Percentiles rank a stretch among this genome's conserved stretches.
These are phyloP conservation scores for Hirtodrosophila duncani DNA, from an alignment of 2,888 invertebrate genomes.

Conservation along the genomic window DNA sequence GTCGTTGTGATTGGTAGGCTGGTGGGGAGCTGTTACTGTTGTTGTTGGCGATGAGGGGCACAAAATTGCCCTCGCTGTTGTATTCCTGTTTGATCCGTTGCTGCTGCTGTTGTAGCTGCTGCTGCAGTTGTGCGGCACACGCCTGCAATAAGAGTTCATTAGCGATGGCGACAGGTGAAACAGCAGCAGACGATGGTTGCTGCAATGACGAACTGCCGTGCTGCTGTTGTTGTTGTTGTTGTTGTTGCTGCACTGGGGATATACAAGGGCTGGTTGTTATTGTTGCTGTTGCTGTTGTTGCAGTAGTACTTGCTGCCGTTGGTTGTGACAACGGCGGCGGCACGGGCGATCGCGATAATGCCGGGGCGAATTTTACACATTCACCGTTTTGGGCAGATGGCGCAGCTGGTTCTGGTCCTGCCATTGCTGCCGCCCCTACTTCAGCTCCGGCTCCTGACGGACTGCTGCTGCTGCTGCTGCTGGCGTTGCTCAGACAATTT, in stretches of 20 bases:
- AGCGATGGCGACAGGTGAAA: slow-evolving; percentile 75
- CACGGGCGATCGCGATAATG: slow-evolving; percentile 70
- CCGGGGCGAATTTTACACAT: slow-evolving; percentile 58
- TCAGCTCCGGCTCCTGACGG: slow-evolving; percentile 74
- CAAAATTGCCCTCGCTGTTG: slow-evolving; percentile 28
- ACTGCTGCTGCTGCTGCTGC: slow-evolving; percentile 19
- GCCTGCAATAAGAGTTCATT: slow-evolving; percentile 75
- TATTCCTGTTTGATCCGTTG: slow-evolving; percentile 37
- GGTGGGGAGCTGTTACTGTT: slow-evolving; percentile 46
- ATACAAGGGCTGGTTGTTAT: slow-evolving; percentile 32
- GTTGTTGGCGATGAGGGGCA: slow-evolving; percentile 15
- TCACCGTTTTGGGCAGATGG: slow-evolving; percentile 50
- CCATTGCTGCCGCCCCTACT: slow-evolving; percentile 15
- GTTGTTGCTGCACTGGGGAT: slow-evolving; percentile 28
- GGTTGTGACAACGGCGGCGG: slow-evolving; percentile 47
- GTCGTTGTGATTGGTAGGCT: slow-evolving; percentile 29
- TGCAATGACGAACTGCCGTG: slow-evolving; percentile 53
- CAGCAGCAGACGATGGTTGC: slow-evolving; percentile 50
- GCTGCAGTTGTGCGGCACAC: slow-evolving; percentile 69
- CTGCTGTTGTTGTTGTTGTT: slow-evolving; percentile 26
- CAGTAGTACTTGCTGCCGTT: slow-evolving; percentile 25
- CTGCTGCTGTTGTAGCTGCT: slow-evolving; percentile 47
- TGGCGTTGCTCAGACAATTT: slow-evolving; percentile 78
- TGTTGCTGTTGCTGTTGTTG: slow-evolving; percentile 20
- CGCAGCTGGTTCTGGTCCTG: slow-evolving; percentile 42